Percentiles rank a stretch among this genome's conserved stretches.
Conservation (phyloP, 1,140 invertebrate genomes). For the Chelonus insularis region DNA sequence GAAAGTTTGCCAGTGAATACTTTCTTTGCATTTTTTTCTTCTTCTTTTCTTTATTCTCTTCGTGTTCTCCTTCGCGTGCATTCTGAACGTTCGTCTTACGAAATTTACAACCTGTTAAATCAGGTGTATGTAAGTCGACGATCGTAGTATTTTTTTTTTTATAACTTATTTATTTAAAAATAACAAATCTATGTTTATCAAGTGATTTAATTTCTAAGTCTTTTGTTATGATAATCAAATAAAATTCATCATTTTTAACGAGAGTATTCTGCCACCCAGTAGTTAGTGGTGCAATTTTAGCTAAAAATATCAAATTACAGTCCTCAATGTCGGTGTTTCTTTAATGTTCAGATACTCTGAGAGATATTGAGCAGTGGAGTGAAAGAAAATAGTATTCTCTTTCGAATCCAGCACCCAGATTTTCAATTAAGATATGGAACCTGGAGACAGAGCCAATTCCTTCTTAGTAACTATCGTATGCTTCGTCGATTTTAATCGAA, state of each 20-base stretch:
- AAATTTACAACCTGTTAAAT: background rate
- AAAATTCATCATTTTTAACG: background rate
- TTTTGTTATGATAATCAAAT: background rate
- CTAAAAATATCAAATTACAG: constrained; percentile 45
- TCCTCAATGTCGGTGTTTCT: constrained; percentile 36
- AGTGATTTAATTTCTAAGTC: background rate
- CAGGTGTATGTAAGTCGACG: background rate
- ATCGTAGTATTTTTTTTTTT: background rate
- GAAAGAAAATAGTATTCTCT: background rate
- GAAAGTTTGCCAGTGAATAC: constrained; percentile 24
- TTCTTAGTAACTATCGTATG: background rate
- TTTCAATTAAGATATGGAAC: constrained; percentile 24
- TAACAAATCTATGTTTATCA: no score
- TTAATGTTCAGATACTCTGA: background rate
- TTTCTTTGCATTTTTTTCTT: constrained; percentile 1
- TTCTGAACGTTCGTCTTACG: constrained; percentile 13
- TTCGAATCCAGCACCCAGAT: constrained; percentile 3
- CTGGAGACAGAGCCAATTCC: background rate
- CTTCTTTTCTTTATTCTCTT: background rate
- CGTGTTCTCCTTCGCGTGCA: constrained; percentile 6
- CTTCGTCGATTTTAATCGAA: background rate
- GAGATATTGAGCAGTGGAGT: constrained; percentile 9
- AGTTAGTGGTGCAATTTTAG: constrained; percentile 28
- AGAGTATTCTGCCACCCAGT: constrained; percentile 20
- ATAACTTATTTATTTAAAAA: background rate